Base-by-base conservation (phyloP, 2,888 invertebrate genomes). In the Taphrorychus bicolor region DNA sequence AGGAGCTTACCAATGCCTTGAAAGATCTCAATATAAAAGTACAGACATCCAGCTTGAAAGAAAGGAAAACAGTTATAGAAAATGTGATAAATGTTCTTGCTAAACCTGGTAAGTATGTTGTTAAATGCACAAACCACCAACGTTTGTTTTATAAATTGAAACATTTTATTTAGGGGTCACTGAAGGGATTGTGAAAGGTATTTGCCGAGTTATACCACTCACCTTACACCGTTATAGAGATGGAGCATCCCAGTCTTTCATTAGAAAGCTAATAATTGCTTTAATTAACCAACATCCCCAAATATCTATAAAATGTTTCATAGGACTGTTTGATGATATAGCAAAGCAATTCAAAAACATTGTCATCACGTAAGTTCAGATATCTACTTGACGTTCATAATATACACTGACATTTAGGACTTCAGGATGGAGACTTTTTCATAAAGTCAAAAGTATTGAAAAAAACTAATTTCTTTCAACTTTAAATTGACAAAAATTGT, bases 171-270 rank as follows among this genome's bases (percentile, higher is more conserved):
- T 32, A 73, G 75, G 66, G 16, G 71, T 71, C 3, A 73, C 72
- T 59, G 73, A 74, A 59, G 62, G 45, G 18, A 72, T 74, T 45
- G 67, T 72, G 11, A 72, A 71, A 66, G 74, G 72, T 9, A 69
- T 74, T 59, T 93, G 94, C 77, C 90, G 91, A 77, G 87, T 91
- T 65, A 83, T 95, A 74, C 88, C 89, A 24, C 85, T 91, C 63
- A 93, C 93, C 0, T 82, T 96, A 72, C 90, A 90, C 67, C 87
- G 92, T 73, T 96, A 95, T 79, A 86, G 90, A 75, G 95, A 95
- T 81, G 86, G 88, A 40, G 84, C 87, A 59, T 95, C 95, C 0
- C 91, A 93, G 78, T 86, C 87, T 14, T 88, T 91, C 75, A 88
- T 95, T 5, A 88, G 88, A 72, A 85, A 87, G 69, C 83, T 95